Conservation (phyloP, 2,113 vertebrate species). For the Glaucomys volans region DNA sequence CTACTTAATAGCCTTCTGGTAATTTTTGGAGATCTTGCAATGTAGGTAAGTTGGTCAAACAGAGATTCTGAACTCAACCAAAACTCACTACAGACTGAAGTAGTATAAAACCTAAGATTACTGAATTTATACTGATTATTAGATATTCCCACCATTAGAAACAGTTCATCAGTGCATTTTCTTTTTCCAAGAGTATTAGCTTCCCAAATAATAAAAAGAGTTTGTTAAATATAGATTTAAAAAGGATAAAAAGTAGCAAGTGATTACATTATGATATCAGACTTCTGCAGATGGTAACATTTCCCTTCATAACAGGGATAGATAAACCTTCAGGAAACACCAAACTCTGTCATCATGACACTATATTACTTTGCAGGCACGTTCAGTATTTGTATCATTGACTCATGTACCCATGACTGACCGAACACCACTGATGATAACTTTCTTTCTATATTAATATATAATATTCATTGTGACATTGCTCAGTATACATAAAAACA, state of each 20-base stretch:
- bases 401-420: neutral
- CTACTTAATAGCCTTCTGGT: neutral
- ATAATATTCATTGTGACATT: neutral
- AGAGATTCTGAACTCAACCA: neutral
- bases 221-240: neutral
- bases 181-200: neutral
- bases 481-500: neutral
- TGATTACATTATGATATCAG: neutral
- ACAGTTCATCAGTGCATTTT: neutral
- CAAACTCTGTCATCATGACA: neutral
- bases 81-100: neutral
- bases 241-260: neutral
- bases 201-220: neutral
- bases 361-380: neutral
- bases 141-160: neutral
- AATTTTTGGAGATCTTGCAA: neutral
- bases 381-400: neutral
- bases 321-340: neutral
- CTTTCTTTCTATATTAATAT: neutral
- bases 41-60: neutral
- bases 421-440: neutral
- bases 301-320: neutral
- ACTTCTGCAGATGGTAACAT: neutral
- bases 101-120: neutral
- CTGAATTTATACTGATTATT: neutral